Percentiles rank a stretch among this genome's conserved stretches.
These are phyloP conservation scores for Panthera tigris DNA, from an alignment of 2,113 vertebrate species.

Conservation along the genomic window DNA sequence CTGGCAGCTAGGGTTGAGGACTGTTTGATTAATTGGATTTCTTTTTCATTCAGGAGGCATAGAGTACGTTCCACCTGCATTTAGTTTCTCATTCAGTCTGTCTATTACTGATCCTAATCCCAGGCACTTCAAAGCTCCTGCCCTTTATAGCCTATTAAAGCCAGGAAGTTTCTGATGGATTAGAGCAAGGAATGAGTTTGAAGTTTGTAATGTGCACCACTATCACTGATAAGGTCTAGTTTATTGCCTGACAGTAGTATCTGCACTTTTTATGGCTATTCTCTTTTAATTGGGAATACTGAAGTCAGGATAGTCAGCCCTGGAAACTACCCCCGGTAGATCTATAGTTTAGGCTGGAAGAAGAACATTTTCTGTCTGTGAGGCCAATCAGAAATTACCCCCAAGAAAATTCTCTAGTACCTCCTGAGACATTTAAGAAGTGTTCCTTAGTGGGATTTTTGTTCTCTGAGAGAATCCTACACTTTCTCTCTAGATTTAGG, in stretches of 20 bases:
- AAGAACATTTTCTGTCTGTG: neutral
- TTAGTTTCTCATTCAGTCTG: slow-evolving; percentile 80
- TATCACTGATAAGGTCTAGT: slow-evolving; percentile 87
- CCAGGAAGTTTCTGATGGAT: slow-evolving; percentile 92
- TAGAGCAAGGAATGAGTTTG: slow-evolving; percentile 90
- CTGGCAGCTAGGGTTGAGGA: slow-evolving; percentile 64
- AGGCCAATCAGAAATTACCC: slow-evolving; percentile 18
- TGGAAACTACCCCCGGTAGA: slow-evolving; percentile 46
- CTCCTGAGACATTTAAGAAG: neutral
- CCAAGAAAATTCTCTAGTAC: neutral
- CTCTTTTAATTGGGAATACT: slow-evolving; percentile 82
- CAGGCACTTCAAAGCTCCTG: slow-evolving; percentile 86
- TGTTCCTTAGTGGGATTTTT: neutral
- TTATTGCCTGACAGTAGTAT: slow-evolving; percentile 87
- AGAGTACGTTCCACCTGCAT: slow-evolving; percentile 82
- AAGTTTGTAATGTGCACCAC: slow-evolving; percentile 88
- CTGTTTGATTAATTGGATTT: slow-evolving; percentile 85
- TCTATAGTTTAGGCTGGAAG: slow-evolving; percentile 24
- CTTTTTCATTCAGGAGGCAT: slow-evolving; percentile 83
- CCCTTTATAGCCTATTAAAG: slow-evolving; percentile 92
- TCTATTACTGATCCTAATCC: slow-evolving; percentile 87
- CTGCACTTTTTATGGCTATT: slow-evolving; percentile 85
- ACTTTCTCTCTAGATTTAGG: neutral
- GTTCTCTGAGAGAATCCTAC: neutral
- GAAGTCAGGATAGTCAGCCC: slow-evolving; percentile 66